Evolutionary conservation across 2,113 vertebrate species (phyloP).

Genomic region (Boleophthalmus pectinirostris): DNA sequence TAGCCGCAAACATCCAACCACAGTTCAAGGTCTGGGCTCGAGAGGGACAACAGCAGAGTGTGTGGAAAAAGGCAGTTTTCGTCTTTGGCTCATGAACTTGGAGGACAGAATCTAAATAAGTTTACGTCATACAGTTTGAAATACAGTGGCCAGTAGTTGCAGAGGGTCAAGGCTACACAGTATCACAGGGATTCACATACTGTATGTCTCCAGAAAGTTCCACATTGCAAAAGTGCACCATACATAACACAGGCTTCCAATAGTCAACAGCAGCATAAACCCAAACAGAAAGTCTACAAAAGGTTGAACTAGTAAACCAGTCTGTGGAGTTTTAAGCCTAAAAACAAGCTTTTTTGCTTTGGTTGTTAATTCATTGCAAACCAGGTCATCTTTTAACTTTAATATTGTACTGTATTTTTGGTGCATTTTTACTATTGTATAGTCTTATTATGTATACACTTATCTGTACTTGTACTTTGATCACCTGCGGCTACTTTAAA

Average conservation of each 20-base stretch:
- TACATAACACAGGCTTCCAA: too few relatives aligned
- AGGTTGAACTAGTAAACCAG: neutral
- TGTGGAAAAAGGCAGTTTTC: neutral
- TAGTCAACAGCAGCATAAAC: neutral
- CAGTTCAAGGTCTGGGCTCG: constrained; percentile 24
- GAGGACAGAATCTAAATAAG: neutral
- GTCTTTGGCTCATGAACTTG: neutral
- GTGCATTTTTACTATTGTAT: too few relatives aligned
- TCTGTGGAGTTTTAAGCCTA: neutral
- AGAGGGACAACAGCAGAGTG: constrained; percentile 25
- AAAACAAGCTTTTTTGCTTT: too few relatives aligned
- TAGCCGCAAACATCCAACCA: constrained; percentile 21
- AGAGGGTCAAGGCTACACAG: neutral
- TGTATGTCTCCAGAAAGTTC: neutral
- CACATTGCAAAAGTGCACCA: too few relatives aligned
- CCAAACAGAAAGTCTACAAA: neutral
- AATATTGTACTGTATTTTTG: too few relatives aligned
- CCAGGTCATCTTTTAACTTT: too few relatives aligned
- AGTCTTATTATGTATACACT: too few relatives aligned
- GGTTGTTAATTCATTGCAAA: too few relatives aligned
- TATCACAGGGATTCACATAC: neutral
- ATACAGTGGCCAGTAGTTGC: neutral
- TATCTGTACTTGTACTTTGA: too few relatives aligned
- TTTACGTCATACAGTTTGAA: neutral
- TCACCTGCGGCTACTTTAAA: too few relatives aligned